phyloP scores from a whole-genome alignment of 2,888 invertebrate species.

The Pseudococcus longispinus region DNA sequence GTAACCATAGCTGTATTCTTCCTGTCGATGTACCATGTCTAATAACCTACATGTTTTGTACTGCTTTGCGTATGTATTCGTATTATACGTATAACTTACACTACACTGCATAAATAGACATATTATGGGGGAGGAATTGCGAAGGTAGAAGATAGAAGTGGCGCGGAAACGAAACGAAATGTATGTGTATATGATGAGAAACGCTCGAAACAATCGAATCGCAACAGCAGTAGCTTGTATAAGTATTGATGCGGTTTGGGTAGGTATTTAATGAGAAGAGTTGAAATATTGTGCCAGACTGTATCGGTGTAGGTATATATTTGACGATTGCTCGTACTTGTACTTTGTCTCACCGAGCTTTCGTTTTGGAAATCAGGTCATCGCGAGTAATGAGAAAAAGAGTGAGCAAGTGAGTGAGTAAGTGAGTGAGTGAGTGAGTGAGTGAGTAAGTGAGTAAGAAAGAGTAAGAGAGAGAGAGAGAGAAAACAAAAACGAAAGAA shows the following conservation, averaged over 20 bases:
- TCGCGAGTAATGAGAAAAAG: background rate
- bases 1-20: no score
- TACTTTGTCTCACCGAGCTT: background rate
- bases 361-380: slow-evolving; percentile 30
- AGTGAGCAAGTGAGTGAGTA: slow-evolving; percentile 19
- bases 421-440: no score
- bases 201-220: background rate
- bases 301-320: background rate
- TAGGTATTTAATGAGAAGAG: background rate
- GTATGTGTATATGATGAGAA: no score
- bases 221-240: background rate
- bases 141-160: no score
- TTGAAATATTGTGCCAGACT: slow-evolving; percentile 4
- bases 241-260: background rate
- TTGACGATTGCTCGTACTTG: background rate
- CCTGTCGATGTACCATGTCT: no score
- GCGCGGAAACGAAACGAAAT: no score
- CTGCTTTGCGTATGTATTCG: no score
- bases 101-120: no score
- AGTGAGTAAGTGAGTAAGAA: background rate
- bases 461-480: slow-evolving; percentile 15
- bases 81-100: no score
- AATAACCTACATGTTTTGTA: no score
- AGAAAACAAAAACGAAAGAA: slow-evolving; percentile 47
- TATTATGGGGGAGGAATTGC: no score